Base-by-base conservation (phyloP, 2,113 vertebrate genomes). In the Helogale parvula region DNA sequence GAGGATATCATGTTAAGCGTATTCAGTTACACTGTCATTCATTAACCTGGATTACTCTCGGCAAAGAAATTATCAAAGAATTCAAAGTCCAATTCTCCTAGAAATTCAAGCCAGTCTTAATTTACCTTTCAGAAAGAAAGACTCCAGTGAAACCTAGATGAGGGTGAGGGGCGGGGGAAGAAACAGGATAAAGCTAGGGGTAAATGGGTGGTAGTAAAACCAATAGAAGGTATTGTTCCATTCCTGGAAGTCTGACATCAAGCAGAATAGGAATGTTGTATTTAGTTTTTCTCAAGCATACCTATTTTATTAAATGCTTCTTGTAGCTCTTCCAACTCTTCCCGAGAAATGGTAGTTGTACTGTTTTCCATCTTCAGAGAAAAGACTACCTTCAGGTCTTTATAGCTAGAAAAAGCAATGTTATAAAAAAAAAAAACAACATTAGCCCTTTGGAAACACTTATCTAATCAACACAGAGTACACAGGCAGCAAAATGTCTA, bases 231-330 rank as follows among this genome's bases (percentile, higher is more conserved):
- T 14, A 35, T 9, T 76, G 21, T 60, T 60, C 50, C 27, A 23
- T 52, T 92, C 76, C 76, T 92, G 63, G 69, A 87, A 96, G 60
- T 69, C 80, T 92, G 38, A 57, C 17, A 66, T 45, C 77, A 25
- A 76, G 57, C 38, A 92, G 41, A 89, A 66, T 3, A 38, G 11
- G 29, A 41, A 38, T 6, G 45, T 6, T 1, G 0, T 7, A 23
- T 33, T 12, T 50, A 23, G 17, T 63, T 47, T 74, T 77, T 76
- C 60, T 85, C 68, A 72, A 91, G 84, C 98, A 76, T 97, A 99
- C 99, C 99, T 81, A 99, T 99, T 99, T 99, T 99, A 96, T 98
- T 98, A 93, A 99, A 99, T 27, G 99, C 99, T 93, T 99, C 99
- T 95, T 98, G 98, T 41, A 99, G 98, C 1, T 99, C 99, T 77